Conservation (phyloP, 2,113 vertebrate genomes). For the Falcunculus frontatus region DNA sequence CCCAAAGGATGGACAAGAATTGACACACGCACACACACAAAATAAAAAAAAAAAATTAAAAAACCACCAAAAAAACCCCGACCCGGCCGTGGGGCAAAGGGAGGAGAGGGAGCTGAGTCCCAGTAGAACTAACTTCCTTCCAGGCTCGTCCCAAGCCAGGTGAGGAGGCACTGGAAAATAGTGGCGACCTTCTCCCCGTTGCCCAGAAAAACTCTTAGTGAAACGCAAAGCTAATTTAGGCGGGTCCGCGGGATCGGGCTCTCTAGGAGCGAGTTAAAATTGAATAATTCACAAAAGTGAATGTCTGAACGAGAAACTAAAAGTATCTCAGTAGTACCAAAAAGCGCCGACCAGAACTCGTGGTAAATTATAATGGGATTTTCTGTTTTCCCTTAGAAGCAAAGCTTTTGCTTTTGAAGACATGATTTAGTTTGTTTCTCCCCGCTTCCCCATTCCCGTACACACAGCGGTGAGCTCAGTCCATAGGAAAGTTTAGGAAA, state of each 20-base stretch:
- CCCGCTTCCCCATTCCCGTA: neutral
- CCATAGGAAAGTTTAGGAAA: neutral
- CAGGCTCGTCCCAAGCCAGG: neutral
- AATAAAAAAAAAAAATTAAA: neutral
- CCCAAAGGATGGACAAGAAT: neutral
- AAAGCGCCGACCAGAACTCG: neutral
- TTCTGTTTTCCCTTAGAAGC: neutral
- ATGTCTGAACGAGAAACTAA: neutral
- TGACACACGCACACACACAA: accelerated
- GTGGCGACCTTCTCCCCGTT: neutral
- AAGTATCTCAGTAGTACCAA: neutral
- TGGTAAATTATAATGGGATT: neutral
- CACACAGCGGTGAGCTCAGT: neutral
- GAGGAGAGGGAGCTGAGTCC: neutral
- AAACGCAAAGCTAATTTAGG: neutral
- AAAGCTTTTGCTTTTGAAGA: neutral
- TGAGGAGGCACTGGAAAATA: neutral
- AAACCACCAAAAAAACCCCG: accelerated
- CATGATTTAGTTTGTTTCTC: neutral
- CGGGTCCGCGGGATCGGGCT: neutral
- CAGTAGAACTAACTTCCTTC: neutral
- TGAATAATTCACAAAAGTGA: neutral
- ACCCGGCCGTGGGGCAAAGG: accelerated
- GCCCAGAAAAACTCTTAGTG: neutral
- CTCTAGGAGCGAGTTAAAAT: neutral